A percentile compares a stretch with the other conserved stretches of the same genome.
Conservation (phyloP, 2,797 vertebrate genomes). For the Fistularia commersonii region DNA sequence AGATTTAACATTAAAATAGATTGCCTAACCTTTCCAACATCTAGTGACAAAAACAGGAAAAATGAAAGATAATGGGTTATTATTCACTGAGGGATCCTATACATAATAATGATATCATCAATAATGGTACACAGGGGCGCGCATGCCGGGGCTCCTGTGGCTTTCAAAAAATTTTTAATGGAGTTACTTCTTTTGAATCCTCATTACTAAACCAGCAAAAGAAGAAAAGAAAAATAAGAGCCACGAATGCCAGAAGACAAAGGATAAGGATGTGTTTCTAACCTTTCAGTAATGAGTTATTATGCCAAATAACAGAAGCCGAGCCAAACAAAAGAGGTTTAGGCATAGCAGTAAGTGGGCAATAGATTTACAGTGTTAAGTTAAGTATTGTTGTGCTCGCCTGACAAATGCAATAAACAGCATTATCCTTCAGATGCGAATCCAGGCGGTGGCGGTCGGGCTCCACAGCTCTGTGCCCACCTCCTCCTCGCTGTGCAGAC, state of each 20-base stretch:
- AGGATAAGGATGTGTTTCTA: constrained; percentile 44
- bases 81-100: constrained; percentile 78
- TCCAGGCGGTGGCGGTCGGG: constrained; percentile 59
- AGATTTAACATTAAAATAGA: constrained; percentile 83
- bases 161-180: constrained; percentile 60
- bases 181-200: constrained; percentile 75
- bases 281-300: constrained; percentile 65
- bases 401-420: constrained; percentile 80
- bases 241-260: not conserved
- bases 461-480: constrained; percentile 61
- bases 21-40: constrained; percentile 83
- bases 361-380: constrained; percentile 71
- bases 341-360: constrained; percentile 72
- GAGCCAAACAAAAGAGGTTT: constrained; percentile 68
- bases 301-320: constrained; percentile 74
- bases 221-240: constrained; percentile 36
- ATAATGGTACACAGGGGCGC: constrained; percentile 66
- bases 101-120: constrained; percentile 83
- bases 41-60: constrained; percentile 79
- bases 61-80: constrained; percentile 82
- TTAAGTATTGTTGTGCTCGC: constrained; percentile 66
- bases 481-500: constrained; percentile 48
- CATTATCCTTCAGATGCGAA: constrained; percentile 75
- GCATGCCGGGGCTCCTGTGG: constrained; percentile 58
- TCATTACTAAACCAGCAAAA: constrained; percentile 56